Base-by-base conservation (phyloP, 2,888 invertebrate genomes). In the Chelonus formosanus region DNA sequence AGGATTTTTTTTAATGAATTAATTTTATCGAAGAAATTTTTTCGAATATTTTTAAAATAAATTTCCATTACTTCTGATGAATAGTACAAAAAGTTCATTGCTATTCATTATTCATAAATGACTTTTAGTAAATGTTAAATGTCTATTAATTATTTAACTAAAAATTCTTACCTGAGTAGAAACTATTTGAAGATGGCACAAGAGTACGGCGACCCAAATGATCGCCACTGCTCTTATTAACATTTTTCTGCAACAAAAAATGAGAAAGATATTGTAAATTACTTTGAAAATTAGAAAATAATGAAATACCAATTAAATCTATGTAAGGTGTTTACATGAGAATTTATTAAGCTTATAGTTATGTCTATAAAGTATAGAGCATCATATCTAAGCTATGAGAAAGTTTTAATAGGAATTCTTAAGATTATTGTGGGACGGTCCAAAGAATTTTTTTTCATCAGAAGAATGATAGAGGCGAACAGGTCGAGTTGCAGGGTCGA, bases 221-320 rank as follows among this genome's bases (percentile, higher is more conserved):
- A 90, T 85, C 90, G 90, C 88, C 89, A 87, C 85, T 87, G 89
- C 87, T 88, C 90, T 88, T 88, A 90, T 90, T 88, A 90, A 87
- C 91, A 91, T 91, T 85, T 86, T 89, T 87, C 91, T 91, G 89
- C 43, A 73, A 86, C 88, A 85, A 85, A 87, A 83, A 78, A 82
- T 66, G 59, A 65, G 20, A 31, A 43, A 10, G 45, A 44, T 43
- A 6, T 50, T n/a, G 10, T 20, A 6, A 55, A 55, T 20, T 20
- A 10, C 5, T 43, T 43, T 34, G 4, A n/a, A n/a, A 48, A 48
- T 5, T 0, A 48, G 0, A 20, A 48, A 10, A 48, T 7, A 50
- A 48, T 48, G 3, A 4, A 4, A 50, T 32, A 57, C 8, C 5
- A 5, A 43, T 10, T 20, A 20, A 20, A 20, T 20, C 20, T 20